phyloP scores from a whole-genome alignment of 2,797 vertebrate species.

The Erethizon dorsatum region DNA sequence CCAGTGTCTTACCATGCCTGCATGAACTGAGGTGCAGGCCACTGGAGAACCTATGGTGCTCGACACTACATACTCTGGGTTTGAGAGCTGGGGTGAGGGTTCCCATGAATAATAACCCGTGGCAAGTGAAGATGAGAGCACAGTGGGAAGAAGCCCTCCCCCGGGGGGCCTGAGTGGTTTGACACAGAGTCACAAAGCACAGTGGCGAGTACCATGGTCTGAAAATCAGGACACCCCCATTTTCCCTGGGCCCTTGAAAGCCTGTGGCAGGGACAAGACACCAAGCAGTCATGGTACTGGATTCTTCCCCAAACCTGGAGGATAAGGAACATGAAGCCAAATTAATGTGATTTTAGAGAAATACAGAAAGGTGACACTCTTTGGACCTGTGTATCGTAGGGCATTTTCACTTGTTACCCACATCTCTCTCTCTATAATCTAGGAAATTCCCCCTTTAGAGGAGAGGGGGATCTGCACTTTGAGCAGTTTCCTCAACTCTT shows the following conservation, averaged over 20 bases:
- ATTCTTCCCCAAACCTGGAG: background rate
- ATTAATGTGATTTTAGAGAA: constrained; percentile 31
- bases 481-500: constrained; percentile 16
- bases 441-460: background rate
- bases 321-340: background rate
- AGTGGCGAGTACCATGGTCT: background rate
- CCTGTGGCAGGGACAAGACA: background rate
- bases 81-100: background rate
- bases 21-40: background rate
- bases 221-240: background rate
- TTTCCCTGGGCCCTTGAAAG: background rate
- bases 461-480: constrained; percentile 20
- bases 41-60: background rate
- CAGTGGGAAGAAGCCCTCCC: background rate
- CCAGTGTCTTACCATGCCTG: background rate
- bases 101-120: background rate
- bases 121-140: background rate
- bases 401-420: background rate
- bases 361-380: background rate
- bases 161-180: background rate
- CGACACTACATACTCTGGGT: background rate
- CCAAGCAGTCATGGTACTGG: background rate
- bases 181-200: background rate
- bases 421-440: background rate
- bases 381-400: background rate